Evolutionary conservation across 1,140 invertebrate genomes (phyloP), one percentile per base, ranked within the genome.

Genomic region (Tetraneura akinire): DNA sequence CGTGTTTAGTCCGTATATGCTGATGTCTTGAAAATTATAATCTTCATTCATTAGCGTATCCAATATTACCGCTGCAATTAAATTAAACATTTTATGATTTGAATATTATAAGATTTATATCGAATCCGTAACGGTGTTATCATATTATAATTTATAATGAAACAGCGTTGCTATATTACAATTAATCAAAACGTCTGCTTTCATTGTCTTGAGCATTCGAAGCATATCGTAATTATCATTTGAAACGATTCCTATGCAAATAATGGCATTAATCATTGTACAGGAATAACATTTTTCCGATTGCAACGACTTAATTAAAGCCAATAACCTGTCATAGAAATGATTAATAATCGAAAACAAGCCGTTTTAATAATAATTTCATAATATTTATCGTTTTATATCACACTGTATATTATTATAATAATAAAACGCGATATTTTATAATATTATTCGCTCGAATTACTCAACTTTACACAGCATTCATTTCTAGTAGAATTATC

Each of bases 401-500:
- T n/a, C n/a, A n/a, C n/a, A n/a, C n/a, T n/a, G n/a, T n/a, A n/a
- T n/a, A n/a, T n/a, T n/a, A n/a, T n/a, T n/a, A n/a, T n/a, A n/a
- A 18, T 5, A 37, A 45, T 16, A 14, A 66, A 45, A 21, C 55
- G 0, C n/a, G n/a, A n/a, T n/a, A n/a, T n/a, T n/a, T n/a, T n/a
- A n/a, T n/a, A n/a, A n/a, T n/a, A n/a, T n/a, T n/a, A n/a, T n/a
- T n/a, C n/a, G n/a, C n/a, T n/a, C n/a, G n/a, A n/a, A n/a, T 4
- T 71, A 71, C 68, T 51, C 10, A 71, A 71, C 68, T 49, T 29
- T 11, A 0, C n/a, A 23, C 68, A 71, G 47, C 68, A 71, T 29
- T 51, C 47, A 4, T 18, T 51, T 71, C n/a, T 71, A 11, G 18
- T 29, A 14, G 10, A 29, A 29, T 21, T 18, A 16, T 71, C 68